Conservation (phyloP, 2,797 vertebrate species). For the Pristis pectinata region DNA sequence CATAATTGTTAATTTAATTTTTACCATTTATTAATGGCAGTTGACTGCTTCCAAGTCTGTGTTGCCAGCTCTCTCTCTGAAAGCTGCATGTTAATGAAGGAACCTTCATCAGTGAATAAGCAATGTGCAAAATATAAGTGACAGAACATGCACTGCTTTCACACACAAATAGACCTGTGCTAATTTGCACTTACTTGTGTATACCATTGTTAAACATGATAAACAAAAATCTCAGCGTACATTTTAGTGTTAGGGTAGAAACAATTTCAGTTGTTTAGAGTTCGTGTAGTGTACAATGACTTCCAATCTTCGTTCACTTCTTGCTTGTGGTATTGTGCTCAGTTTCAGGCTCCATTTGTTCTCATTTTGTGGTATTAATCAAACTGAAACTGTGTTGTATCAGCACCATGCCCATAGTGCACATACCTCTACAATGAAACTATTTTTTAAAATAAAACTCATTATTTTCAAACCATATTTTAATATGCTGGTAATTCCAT, state of each 20-base stretch:
- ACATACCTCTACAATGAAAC: background rate
- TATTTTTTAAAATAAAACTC: background rate
- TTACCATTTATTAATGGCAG: background rate
- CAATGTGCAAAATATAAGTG: too few relatives aligned
- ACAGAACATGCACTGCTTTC: background rate
- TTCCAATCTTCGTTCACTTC: background rate
- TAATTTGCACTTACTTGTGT: too few relatives aligned
- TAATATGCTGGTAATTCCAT: background rate
- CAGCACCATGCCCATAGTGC: too few relatives aligned
- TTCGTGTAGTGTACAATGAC: background rate
- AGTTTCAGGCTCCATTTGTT: background rate
- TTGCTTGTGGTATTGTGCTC: background rate
- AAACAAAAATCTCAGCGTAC: background rate
- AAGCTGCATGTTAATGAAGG: background rate
- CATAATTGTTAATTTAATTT: background rate
- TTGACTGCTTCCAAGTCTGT: background rate
- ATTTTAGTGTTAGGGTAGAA: background rate
- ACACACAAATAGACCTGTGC: background rate
- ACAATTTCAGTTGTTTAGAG: background rate
- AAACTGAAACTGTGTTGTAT: background rate
- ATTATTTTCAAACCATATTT: background rate
- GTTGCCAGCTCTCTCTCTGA: background rate
- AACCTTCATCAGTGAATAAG: background rate
- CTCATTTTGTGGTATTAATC: background rate
- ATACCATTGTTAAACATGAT: background rate